Conservation (phyloP, 2,113 vertebrate genomes). For the Nothobranchius kuhntae region DNA sequence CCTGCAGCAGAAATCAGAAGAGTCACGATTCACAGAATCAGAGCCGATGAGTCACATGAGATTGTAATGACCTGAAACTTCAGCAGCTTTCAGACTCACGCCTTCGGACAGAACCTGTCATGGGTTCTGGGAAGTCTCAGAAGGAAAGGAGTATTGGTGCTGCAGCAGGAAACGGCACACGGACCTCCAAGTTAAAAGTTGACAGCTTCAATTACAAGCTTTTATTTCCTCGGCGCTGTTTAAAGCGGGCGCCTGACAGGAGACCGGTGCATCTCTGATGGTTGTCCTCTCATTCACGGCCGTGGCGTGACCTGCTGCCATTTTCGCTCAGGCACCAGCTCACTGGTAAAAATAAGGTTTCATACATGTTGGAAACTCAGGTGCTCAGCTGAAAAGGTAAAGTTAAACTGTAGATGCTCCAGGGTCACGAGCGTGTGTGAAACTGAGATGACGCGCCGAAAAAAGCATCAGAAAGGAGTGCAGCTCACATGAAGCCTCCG, state of each 20-base stretch:
- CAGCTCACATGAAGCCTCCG: background rate
- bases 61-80: constrained; percentile 3
- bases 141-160: too few relatives aligned
- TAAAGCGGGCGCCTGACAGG: too few relatives aligned
- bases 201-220: background rate
- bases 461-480: background rate
- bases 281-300: too few relatives aligned
- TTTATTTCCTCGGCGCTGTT: background rate
- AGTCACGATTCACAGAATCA: constrained; percentile 14
- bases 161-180: background rate
- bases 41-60: constrained; percentile 14
- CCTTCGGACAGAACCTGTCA: too few relatives aligned
- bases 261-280: too few relatives aligned
- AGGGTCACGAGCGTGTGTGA: too few relatives aligned
- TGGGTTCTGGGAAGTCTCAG: background rate
- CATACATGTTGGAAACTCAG: too few relatives aligned
- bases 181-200: background rate
- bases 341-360: too few relatives aligned
- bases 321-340: too few relatives aligned
- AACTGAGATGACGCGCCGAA: background rate
- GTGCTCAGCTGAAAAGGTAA: too few relatives aligned
- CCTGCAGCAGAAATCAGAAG: constrained; percentile 6
- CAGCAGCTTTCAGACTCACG: background rate
- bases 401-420: too few relatives aligned
- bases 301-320: too few relatives aligned